Evolutionary conservation across 2,888 invertebrate genomes (phyloP), one percentile per base, ranked within the genome.

Genomic region (Hirtodrosophila alboralis): DNA sequence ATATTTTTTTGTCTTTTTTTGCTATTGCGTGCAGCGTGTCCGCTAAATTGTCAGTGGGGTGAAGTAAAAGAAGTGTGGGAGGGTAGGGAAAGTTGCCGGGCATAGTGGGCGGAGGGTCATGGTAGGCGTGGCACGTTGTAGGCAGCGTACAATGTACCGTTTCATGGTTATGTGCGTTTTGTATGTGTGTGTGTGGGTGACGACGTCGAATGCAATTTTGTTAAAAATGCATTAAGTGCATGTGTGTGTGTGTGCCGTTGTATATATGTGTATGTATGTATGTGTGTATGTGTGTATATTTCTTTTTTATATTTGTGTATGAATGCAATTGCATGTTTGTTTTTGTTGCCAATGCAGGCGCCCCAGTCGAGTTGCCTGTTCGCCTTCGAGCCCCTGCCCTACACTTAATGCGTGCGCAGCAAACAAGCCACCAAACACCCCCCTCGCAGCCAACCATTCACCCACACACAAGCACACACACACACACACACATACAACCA

Each of bases 301-400:
- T 53, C 48, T 10, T 27, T 43, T 51, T 67, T 70, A 30, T 65
- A 43, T 70, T 64, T 70, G 47, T 74, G 53, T 76, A 71, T 78
- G 84, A 84, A 80, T 80, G 84, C 84, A 80, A 77, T 77, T 81
- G 84, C 84, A 80, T 80, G 80, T 80, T 80, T 84, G 84, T 83
- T 84, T 81, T 80, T 84, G 81, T 80, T 80, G 84, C 68, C 79
- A 77, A 84, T 80, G 84, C 75, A 80, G 74, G 57, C 59, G 68
- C 33, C 60, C 63, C 63, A 33, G 43, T 54, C 58, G 53, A 37
- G 45, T 37, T 47, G 47, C 34, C 34, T 40, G 18, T n/a, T 14
- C 27, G 3, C 36, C n/a, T n/a, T 14, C 27, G 3, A 30, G 9
- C 12, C 13, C 6, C 26, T 13, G 10, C 34, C 63, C 58, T 69